Evolutionary conservation across 64 coral and sea anemone genomes (phyloP).

Genomic region (Hydrozoanthus tunicans): DNA sequence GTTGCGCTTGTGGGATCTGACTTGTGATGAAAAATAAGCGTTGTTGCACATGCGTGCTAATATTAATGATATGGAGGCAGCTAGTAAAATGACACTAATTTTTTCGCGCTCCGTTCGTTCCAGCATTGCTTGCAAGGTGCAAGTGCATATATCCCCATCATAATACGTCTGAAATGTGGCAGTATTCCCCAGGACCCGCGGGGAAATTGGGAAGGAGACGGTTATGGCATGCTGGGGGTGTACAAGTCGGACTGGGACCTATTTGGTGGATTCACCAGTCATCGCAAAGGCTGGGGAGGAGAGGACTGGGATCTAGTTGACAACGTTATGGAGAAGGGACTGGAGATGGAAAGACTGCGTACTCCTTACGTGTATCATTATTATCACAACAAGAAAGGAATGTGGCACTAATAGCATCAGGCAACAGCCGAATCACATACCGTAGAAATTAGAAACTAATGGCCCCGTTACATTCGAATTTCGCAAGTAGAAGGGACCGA

Average conservation of each 20-base stretch:
- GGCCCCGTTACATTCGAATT: no score
- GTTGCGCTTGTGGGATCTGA: no score
- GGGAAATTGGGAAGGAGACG: constrained; percentile 63
- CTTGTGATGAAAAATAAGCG: no score
- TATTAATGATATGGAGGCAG: neutral
- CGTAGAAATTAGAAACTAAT: no score
- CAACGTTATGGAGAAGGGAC: constrained; percentile 28
- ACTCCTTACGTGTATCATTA: constrained; percentile 67
- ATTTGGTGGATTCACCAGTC: constrained; percentile 62
- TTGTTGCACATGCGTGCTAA: no score
- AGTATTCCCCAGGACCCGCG: neutral
- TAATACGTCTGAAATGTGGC: constrained; percentile 57
- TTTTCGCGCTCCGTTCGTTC: neutral
- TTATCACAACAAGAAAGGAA: constrained; percentile 57
- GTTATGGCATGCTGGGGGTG: constrained; percentile 75
- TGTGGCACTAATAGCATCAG: constrained; percentile 31
- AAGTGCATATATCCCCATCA: constrained; percentile 69
- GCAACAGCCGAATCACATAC: no score
- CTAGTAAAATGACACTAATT: neutral
- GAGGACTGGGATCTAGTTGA: constrained; percentile 94
- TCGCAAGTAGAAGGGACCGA: no score
- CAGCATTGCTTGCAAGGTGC: constrained; percentile 74
- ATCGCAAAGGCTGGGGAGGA: constrained; percentile 66
- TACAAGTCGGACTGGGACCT: constrained; percentile 77
- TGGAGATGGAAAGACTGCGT: constrained; percentile 71